Percentiles rank a stretch among this genome's conserved stretches.
Evolutionary conservation across 64 coral and sea anemone species (phyloP).

Genomic region (Dendrophyllia cribrosa): DNA sequence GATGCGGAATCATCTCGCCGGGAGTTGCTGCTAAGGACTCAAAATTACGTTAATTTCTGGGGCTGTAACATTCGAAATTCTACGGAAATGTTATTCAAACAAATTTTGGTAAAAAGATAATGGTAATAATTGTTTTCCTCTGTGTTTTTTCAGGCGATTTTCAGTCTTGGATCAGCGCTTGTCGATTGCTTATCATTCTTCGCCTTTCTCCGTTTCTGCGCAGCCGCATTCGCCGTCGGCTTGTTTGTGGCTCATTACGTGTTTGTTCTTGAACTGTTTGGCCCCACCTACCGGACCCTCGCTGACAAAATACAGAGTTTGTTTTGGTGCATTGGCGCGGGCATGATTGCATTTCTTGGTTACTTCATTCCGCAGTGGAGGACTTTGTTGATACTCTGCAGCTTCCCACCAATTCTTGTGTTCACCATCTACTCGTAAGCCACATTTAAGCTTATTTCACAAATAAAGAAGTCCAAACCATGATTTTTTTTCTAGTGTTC

Average conservation of each 20-base stretch:
- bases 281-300: constrained; percentile 53
- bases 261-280: constrained; percentile 62
- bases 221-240: constrained; percentile 34
- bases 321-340: constrained; percentile 31
- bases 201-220: constrained; percentile 67
- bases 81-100: too few species aligned
- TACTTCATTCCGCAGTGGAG: constrained; percentile 71
- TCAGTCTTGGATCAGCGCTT: constrained; percentile 46
- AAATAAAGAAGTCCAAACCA: neutral
- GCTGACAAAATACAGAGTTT: constrained; percentile 59
- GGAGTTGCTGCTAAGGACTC: too few species aligned
- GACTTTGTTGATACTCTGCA: constrained; percentile 16
- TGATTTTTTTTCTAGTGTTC: neutral
- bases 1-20: too few species aligned
- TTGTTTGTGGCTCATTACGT: constrained; percentile 61
- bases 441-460: too few species aligned
- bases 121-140: too few species aligned
- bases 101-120: too few species aligned
- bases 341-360: constrained; percentile 22
- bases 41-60: too few species aligned
- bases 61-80: too few species aligned
- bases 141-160: constrained; percentile 15
- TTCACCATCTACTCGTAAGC: constrained; percentile 5
- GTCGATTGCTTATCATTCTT: constrained; percentile 65
- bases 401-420: neutral